Evolutionary conservation across 2,797 vertebrate species (phyloP).

Genomic region (Enteromius anoplus): DNA sequence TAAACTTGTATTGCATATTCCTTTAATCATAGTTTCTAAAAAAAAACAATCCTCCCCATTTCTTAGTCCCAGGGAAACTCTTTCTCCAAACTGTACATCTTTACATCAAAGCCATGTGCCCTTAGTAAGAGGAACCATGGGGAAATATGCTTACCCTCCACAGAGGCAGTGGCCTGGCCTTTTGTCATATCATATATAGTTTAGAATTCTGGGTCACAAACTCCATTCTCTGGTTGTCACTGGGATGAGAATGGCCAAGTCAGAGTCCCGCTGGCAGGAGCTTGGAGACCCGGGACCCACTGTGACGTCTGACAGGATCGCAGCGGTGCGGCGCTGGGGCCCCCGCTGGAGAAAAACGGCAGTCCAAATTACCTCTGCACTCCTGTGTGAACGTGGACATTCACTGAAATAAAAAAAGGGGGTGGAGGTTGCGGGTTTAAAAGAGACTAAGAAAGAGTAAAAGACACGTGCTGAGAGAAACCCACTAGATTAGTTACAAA

Average conservation of each 20-base stretch:
- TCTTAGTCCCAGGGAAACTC: neutral
- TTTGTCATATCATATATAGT: slow-evolving; percentile 73
- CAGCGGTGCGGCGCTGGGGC: slow-evolving; percentile 62
- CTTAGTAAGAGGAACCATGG: slow-evolving; percentile 12
- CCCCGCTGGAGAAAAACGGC: slow-evolving; percentile 55
- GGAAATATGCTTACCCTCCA: slow-evolving; percentile 56
- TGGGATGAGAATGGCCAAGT: slow-evolving; percentile 69
- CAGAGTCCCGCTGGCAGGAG: slow-evolving; percentile 70
- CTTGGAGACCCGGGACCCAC: slow-evolving; percentile 66
- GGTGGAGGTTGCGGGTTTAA: neutral
- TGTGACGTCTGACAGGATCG: slow-evolving; percentile 70
- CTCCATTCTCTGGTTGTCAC: slow-evolving; percentile 76
- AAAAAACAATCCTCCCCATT: neutral
- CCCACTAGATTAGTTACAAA: slow-evolving; percentile 17
- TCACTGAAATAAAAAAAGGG: slow-evolving; percentile 32
- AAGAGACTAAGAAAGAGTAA: neutral
- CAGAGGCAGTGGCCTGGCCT: slow-evolving; percentile 59
- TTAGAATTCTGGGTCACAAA: slow-evolving; percentile 75
- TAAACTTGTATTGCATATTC: neutral
- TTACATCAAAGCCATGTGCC: slow-evolving; percentile 38
- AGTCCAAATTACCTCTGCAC: slow-evolving; percentile 47
- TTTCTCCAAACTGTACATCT: slow-evolving; percentile 25
- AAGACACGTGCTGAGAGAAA: slow-evolving; percentile 31
- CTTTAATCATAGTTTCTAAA: slow-evolving; percentile 6
- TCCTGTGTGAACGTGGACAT: slow-evolving; percentile 42